Percentiles rank a stretch among this genome's conserved stretches.
Conservation (phyloP, 2,888 invertebrate species). For the Bruchidius siliquastri region DNA sequence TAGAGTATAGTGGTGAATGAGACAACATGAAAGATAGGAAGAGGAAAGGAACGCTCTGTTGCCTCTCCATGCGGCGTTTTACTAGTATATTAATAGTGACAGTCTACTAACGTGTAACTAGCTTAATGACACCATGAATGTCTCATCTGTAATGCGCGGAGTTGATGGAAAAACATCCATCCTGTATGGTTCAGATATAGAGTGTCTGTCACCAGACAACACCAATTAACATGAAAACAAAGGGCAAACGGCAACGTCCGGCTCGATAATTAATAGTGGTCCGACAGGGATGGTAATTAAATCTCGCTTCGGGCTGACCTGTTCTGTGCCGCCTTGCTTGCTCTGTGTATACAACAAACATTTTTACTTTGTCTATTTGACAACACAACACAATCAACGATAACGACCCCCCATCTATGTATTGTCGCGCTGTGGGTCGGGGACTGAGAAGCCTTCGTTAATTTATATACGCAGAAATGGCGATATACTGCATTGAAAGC, state of each 20-base stretch:
- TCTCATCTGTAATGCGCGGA: no score
- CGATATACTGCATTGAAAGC: no score
- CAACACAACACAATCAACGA: neutral
- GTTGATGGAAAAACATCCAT: neutral
- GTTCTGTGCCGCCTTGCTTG: neutral
- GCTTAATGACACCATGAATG: no score
- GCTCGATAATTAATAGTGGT: neutral
- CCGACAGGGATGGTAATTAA: neutral
- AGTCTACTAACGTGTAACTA: no score
- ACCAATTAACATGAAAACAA: neutral
- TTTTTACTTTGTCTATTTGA: neutral
- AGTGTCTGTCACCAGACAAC: neutral
- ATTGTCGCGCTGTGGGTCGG: no score
- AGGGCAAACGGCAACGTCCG: neutral
- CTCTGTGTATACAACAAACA: neutral
- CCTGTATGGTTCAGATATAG: neutral
- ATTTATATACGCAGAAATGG: no score
- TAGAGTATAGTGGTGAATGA: no score
- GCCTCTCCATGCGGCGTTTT: no score
- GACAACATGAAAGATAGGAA: no score
- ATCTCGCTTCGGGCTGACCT: neutral
- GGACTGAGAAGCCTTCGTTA: no score
- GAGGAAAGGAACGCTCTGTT: no score
- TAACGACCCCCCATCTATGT: neutral
- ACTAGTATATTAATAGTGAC: no score